Conservation (phyloP, 37 sponge, comb jelly and placozoan genomes). For the Halichondria panicea region DNA sequence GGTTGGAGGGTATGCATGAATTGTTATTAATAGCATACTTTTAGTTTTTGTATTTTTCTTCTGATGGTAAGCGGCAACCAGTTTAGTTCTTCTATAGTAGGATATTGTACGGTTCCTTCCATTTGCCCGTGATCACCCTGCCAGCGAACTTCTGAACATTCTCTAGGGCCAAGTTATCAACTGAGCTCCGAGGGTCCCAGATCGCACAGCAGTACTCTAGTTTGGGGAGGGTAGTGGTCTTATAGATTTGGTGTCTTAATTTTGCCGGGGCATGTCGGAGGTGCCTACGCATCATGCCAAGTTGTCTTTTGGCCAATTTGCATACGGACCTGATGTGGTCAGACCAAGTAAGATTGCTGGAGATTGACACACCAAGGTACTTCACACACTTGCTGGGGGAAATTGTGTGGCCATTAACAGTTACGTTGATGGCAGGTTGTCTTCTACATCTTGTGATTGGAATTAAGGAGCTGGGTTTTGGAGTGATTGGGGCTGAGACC, state of each 20-base stretch:
- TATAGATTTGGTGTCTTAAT: not conserved
- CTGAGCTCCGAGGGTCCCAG: not conserved
- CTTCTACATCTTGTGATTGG: not conserved
- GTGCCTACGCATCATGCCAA: not conserved
- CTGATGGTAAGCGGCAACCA: no score
- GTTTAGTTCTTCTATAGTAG: no score
- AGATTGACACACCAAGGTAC: constrained; percentile 4
- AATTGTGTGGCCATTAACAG: not conserved
- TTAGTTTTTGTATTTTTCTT: no score
- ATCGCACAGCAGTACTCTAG: not conserved
- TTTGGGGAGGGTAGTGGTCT: not conserved
- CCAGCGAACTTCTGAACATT: not conserved
- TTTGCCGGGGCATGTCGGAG: not conserved
- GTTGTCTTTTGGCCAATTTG: not conserved
- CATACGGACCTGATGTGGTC: not conserved
- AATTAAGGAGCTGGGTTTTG: not conserved
- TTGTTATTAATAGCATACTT: no score
- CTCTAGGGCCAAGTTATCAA: not conserved
- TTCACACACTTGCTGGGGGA: not conserved
- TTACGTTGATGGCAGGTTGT: not conserved
- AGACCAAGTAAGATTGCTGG: constrained; percentile 8
- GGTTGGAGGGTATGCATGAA: no score
- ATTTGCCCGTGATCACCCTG: no score
- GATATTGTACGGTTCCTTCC: no score
- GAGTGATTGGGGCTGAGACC: no score